Percentiles rank a stretch among this genome's conserved stretches.
Evolutionary conservation across 2,797 vertebrate genomes (phyloP).

Genomic region (Enteromius mattozi): DNA sequence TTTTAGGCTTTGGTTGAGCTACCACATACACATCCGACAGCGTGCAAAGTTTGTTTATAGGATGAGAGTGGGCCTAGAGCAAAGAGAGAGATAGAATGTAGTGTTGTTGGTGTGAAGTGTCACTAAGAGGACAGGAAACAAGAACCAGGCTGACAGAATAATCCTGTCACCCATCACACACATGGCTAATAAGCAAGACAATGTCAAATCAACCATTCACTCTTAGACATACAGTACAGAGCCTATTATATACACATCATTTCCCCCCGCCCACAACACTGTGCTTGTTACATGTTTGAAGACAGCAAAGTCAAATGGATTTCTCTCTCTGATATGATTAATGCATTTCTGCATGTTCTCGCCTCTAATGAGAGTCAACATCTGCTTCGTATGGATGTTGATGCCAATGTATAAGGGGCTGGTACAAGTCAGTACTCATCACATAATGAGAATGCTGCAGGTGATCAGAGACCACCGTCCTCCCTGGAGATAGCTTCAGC

Average conservation of each 20-base stretch:
- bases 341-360: neutral
- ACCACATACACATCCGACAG: neutral
- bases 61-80: neutral
- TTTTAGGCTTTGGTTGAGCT: neutral
- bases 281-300: conserved; percentile 23
- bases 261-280: conserved; percentile 24
- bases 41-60: neutral
- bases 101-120: conserved; percentile 29
- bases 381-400: neutral
- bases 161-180: conserved; percentile 55
- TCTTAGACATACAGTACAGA: conserved; percentile 27
- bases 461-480: neutral
- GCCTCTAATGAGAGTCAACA: conserved; percentile 27
- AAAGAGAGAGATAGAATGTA: conserved; percentile 2
- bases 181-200: conserved; percentile 53
- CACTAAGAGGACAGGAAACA: conserved; percentile 41
- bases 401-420: neutral
- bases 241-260: conserved; percentile 38
- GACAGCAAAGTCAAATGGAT: conserved; percentile 24
- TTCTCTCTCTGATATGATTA: conserved; percentile 17
- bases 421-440: neutral
- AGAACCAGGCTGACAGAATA: conserved; percentile 46
- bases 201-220: conserved; percentile 48
- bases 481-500: conserved; percentile 9
- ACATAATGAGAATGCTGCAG: conserved; percentile 13